Evolutionary conservation across 2,113 vertebrate genomes (phyloP).

Genomic region (Sterrhoptilus dennistouni): DNA sequence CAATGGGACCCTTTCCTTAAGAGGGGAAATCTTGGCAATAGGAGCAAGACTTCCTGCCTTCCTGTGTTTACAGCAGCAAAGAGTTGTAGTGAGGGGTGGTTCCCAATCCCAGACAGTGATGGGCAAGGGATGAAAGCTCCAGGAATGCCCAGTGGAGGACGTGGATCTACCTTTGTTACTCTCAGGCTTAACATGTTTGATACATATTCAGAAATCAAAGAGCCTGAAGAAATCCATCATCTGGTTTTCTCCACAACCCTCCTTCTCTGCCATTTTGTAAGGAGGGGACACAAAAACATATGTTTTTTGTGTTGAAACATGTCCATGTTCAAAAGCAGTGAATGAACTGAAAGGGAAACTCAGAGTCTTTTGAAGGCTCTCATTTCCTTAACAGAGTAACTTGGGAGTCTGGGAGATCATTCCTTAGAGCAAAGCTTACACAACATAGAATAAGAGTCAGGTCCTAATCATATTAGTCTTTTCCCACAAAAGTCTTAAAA

Average conservation of each 20-base stretch:
- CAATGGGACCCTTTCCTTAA: neutral
- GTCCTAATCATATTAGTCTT: neutral
- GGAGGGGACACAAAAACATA: neutral
- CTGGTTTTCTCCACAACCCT: neutral
- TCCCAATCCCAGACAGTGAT: neutral
- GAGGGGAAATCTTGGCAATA: neutral
- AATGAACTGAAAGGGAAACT: neutral
- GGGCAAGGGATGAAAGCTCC: neutral
- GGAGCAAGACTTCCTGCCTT: neutral
- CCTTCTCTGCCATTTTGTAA: neutral
- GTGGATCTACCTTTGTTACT: neutral
- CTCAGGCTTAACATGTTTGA: neutral
- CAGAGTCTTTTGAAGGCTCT: neutral
- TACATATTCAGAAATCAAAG: neutral
- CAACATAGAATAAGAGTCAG: neutral
- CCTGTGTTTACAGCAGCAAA: neutral
- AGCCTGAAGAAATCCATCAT: neutral
- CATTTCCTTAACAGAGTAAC: neutral
- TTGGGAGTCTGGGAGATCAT: neutral
- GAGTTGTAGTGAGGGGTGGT: neutral
- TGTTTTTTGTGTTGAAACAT: neutral
- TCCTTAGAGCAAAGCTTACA: neutral
- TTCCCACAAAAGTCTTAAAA: neutral
- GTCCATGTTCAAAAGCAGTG: rapidly evolving
- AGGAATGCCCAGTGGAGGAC: neutral